These are phyloP conservation scores for Drosophila nr. perissopoda DNA, from an alignment of 2,888 invertebrate genomes.

Conservation along the genomic window DNA sequence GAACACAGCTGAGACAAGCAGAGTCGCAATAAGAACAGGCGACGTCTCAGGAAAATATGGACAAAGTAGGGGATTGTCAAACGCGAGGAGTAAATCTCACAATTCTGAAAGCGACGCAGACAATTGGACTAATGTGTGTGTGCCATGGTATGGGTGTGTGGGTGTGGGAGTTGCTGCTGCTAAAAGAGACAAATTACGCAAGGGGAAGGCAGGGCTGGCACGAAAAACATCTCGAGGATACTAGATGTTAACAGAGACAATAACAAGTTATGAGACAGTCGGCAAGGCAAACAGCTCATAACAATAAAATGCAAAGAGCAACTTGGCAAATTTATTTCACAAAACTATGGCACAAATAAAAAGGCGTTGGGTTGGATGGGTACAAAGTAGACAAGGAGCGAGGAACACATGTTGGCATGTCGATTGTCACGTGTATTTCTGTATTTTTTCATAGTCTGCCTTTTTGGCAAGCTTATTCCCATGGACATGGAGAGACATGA, in stretches of 20 bases:
- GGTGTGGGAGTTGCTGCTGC: conserved; percentile 16
- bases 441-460: conserved; percentile 36
- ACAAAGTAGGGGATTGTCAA: conserved; percentile 19
- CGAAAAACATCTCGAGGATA: conserved; percentile 46
- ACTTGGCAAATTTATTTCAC: conserved; percentile 68
- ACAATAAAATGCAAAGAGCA: conserved; percentile 73
- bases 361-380: conserved; percentile 27
- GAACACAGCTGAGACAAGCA: conserved; percentile 34
- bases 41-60: not conserved
- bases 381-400: not conserved
- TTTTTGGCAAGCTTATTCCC: conserved; percentile 54
- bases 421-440: conserved; percentile 66
- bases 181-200: conserved; percentile 54
- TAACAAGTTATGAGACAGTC: conserved; percentile 72
- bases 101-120: conserved; percentile 31
- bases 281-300: conserved; percentile 47
- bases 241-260: conserved; percentile 76
- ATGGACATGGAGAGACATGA: conserved; percentile 9
- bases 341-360: conserved; percentile 74
- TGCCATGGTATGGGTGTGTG: not conserved
- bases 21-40: conserved; percentile 1
- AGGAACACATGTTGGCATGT: conserved; percentile 68
- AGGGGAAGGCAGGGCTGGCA: conserved; percentile 12
- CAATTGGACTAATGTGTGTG: conserved; percentile 37
- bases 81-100: conserved; percentile 22